Percentiles rank a stretch among this genome's conserved stretches.
These are phyloP conservation scores for Hirtodrosophila histrioides DNA, from an alignment of 2,888 invertebrate species.

Conservation along the genomic window DNA sequence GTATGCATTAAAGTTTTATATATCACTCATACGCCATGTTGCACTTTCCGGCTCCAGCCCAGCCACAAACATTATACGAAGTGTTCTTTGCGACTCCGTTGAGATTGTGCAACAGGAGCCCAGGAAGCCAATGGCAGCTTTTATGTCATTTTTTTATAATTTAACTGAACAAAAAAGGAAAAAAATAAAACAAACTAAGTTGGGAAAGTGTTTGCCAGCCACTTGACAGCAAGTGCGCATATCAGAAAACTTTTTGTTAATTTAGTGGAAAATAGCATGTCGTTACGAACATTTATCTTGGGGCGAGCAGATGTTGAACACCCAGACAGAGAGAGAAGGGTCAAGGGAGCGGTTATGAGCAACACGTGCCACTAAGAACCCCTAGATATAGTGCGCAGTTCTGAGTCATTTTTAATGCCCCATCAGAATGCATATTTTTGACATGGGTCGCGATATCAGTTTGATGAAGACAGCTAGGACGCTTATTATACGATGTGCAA, in stretches of 20 bases:
- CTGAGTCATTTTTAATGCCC: conserved; percentile 15
- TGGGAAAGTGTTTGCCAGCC: conserved; percentile 45
- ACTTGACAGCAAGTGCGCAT: conserved; percentile 62
- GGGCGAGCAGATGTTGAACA: conserved; percentile 24
- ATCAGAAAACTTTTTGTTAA: conserved; percentile 59
- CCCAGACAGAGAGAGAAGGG: background rate
- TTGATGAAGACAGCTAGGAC: conserved; percentile 27
- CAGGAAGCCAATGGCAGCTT: conserved; percentile 9
- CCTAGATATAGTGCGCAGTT: background rate
- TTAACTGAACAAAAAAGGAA: conserved; percentile 12
- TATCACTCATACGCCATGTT: conserved; percentile 71
- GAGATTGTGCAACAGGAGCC: conserved; percentile 35
- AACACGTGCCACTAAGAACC: conserved; percentile 17
- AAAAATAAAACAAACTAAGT: conserved; percentile 9
- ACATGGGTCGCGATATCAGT: conserved; percentile 31
- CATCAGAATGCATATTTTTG: conserved; percentile 24
- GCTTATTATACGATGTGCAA: conserved; percentile 13
- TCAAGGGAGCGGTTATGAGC: conserved; percentile 11
- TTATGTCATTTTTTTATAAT: conserved; percentile 47
- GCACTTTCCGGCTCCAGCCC: conserved; percentile 49
- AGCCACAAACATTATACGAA: conserved; percentile 42
- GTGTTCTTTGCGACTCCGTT: conserved; percentile 33
- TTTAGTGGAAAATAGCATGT: conserved; percentile 70
- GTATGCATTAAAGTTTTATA: conserved; percentile 69
- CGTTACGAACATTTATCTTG: conserved; percentile 48